Conservation (phyloP, 1,140 invertebrate species). For the Panagrolaimus sp. region DNA sequence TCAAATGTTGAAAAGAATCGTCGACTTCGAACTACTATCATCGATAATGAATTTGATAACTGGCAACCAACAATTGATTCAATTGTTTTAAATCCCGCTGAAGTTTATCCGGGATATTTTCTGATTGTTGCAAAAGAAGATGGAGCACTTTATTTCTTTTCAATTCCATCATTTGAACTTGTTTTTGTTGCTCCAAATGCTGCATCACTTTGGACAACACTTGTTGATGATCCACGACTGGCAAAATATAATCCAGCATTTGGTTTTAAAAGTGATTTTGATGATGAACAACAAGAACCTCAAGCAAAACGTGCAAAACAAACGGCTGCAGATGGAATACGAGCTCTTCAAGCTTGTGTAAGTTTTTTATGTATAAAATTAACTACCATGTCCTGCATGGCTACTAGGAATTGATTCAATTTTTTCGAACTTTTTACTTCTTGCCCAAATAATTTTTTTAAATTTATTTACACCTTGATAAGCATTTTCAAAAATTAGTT, state of each 20-base stretch:
- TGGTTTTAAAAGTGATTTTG: background rate
- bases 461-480: too few relatives aligned
- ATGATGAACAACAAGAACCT: too few relatives aligned
- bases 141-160: background rate
- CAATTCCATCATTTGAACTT: background rate
- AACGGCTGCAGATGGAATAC: background rate
- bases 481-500: too few relatives aligned
- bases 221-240: background rate
- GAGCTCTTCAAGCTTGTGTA: background rate
- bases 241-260: background rate
- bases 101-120: background rate
- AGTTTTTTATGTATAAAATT: background rate
- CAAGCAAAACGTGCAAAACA: background rate
- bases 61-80: constrained; percentile 1
- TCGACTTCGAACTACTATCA: background rate
- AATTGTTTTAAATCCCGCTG: background rate
- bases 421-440: too few relatives aligned
- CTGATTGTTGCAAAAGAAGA: constrained; percentile 7
- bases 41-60: constrained; percentile 1
- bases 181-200: constrained; percentile 2
- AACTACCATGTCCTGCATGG: too few relatives aligned
- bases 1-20: constrained; percentile 9
- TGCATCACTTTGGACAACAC: background rate
- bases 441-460: too few relatives aligned
- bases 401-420: too few relatives aligned